A percentile compares a stretch with the other conserved stretches of the same genome.
Conservation (phyloP, 2,113 vertebrate genomes). For the Equus przewalskii region DNA sequence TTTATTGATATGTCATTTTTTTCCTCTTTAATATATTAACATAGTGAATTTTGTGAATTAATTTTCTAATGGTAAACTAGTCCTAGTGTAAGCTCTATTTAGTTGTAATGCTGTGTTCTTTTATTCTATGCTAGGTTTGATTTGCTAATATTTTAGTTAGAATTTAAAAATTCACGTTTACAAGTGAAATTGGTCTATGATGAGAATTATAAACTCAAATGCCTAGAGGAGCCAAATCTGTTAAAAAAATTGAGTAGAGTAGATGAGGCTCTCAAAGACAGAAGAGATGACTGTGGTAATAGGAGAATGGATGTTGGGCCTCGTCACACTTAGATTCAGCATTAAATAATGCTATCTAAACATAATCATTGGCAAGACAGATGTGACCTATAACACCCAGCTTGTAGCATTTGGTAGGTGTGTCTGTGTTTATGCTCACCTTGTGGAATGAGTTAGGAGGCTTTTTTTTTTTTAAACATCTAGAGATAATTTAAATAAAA, state of each 20-base stretch:
- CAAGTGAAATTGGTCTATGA: not conserved
- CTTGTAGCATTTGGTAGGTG: not conserved
- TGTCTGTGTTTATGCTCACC: not conserved
- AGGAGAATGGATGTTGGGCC: not conserved
- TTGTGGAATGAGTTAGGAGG: not conserved
- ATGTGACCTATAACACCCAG: not conserved
- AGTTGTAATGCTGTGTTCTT: not conserved
- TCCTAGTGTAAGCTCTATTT: not conserved
- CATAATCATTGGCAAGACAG: not conserved
- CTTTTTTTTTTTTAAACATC: not conserved
- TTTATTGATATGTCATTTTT: not conserved
- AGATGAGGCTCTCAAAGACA: not conserved
- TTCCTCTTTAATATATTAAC: not conserved
- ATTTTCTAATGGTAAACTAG: not conserved
- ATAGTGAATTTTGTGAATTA: not conserved
- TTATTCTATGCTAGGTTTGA: not conserved
- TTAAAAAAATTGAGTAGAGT: not conserved
- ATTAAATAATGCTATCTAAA: not conserved
- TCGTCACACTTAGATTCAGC: not conserved
- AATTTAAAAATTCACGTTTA: not conserved
- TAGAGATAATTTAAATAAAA: not conserved
- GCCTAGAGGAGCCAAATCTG: not conserved
- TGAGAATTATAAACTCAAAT: not conserved
- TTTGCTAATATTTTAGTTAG: conserved; percentile 17
- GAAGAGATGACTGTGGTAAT: not conserved